These are phyloP conservation scores for Rhogogaster chlorosoma DNA, from an alignment of 2,888 invertebrate species.

Conservation along the genomic window DNA sequence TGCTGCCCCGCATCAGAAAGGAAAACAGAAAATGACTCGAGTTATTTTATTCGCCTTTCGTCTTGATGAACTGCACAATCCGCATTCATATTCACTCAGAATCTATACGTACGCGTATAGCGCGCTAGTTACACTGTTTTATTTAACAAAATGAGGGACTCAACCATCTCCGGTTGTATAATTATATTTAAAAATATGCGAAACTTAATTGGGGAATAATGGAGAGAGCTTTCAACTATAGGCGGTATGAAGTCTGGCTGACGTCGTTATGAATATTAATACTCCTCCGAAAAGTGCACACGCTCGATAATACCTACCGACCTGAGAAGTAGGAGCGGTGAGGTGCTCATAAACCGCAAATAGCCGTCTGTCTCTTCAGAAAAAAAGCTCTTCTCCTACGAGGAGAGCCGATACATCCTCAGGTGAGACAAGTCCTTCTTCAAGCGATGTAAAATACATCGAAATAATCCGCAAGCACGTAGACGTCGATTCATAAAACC, in stretches of 20 bases:
- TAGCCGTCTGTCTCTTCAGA: constrained; percentile 11
- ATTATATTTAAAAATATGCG: constrained; percentile 54
- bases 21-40: neutral
- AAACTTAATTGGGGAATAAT: constrained; percentile 55
- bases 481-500: neutral
- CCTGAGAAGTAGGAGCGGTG: neutral
- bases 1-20: neutral
- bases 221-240: constrained; percentile 45
- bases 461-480: neutral
- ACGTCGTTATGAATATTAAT: constrained; percentile 54
- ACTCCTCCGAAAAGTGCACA: constrained; percentile 32
- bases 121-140: neutral
- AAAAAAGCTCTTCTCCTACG: neutral
- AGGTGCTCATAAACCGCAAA: constrained; percentile 25
- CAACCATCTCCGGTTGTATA: neutral
- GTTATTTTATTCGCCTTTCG: neutral
- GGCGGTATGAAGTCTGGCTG: constrained; percentile 34
- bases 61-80: neutral
- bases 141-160: neutral
- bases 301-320: constrained; percentile 33
- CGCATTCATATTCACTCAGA: neutral
- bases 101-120: neutral
- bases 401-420: neutral
- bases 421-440: neutral
- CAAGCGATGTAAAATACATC: neutral